phyloP scores from a whole-genome alignment of 2,113 vertebrate species.

The Clupea harengus region DNA sequence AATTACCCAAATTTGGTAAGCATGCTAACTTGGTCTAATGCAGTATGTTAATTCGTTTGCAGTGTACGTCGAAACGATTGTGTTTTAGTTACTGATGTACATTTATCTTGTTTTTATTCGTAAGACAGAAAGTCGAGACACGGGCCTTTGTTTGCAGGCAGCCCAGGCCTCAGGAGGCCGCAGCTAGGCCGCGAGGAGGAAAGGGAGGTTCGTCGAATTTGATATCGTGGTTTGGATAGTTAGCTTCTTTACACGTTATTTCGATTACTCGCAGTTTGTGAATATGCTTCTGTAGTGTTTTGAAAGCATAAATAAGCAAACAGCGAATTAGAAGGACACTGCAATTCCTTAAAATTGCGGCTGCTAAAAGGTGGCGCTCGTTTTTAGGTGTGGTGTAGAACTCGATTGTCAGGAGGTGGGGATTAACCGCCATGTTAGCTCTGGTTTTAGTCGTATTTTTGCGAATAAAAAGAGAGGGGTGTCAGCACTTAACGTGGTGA shows the following conservation, averaged over 20 bases:
- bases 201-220: background rate
- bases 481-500: background rate
- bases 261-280: background rate
- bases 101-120: background rate
- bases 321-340: background rate
- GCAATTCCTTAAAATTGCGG: background rate
- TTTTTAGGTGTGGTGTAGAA: background rate
- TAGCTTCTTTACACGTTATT: background rate
- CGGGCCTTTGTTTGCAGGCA: constrained; percentile 40
- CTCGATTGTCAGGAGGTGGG: constrained; percentile 1
- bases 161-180: constrained; percentile 45
- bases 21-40: constrained; percentile 40
- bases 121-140: background rate
- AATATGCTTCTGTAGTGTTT: background rate
- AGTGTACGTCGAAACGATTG: background rate
- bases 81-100: background rate
- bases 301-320: background rate
- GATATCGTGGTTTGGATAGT: background rate
- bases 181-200: constrained; percentile 40
- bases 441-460: constrained; percentile 5
- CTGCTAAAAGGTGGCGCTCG: background rate
- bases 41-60: background rate
- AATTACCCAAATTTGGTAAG: constrained; percentile 60
- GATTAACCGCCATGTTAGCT: constrained; percentile 13
- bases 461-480: background rate